Base-by-base conservation (phyloP, 1,140 invertebrate genomes). In the Philaenus spumarius region DNA sequence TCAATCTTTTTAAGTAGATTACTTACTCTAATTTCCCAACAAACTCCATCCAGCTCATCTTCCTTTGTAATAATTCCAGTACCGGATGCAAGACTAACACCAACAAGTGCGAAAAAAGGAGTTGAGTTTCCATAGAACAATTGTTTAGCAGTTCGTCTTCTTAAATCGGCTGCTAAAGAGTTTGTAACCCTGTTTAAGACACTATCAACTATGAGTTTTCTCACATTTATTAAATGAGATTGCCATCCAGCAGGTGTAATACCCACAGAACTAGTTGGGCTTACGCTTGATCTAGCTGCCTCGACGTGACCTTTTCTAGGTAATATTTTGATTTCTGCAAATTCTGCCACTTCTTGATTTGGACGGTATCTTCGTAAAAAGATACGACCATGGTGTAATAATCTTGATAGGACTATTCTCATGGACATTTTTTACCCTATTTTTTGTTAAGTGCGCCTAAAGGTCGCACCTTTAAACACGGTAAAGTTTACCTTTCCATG, bases 21-120 rank as follows among this genome's bases (percentile, higher is more conserved):
- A 66, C 64, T 71, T 72, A 85, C 84, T 61, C 85, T 72, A 53
- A 91, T 89, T 75, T 89, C 85, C 78, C 81, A 84, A 63, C 87
- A 90, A 12, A 90, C 77, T 34, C 82, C 82, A 72, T 90, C 87
- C 2, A 89, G 67, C 73, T 90, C 84, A 69, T 90, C 85, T 59
- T 90, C 83, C 66, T 86, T 85, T 1, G 85, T 88, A n/a, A 90
- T 70, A 46, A 89, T 79, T 3, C 86, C 85, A 45, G 79, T 78
- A 1, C 85, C 86, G 22, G 85, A 83, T 3, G 86, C 85, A 50
- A 89, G 69, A 40, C 82, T 85, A 1, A 89, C 78, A 11, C 87
- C 88, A 40, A 89, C 82, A 2, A 90, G 68, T 15, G 86, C 84
- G 66, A 90, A 85, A 62, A 88, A 85, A 0, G 86, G 86, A 6